Evolutionary conservation across 2,888 invertebrate genomes (phyloP), one percentile per base, ranked within the genome.

Genomic region (Sarcophaga variegata): DNA sequence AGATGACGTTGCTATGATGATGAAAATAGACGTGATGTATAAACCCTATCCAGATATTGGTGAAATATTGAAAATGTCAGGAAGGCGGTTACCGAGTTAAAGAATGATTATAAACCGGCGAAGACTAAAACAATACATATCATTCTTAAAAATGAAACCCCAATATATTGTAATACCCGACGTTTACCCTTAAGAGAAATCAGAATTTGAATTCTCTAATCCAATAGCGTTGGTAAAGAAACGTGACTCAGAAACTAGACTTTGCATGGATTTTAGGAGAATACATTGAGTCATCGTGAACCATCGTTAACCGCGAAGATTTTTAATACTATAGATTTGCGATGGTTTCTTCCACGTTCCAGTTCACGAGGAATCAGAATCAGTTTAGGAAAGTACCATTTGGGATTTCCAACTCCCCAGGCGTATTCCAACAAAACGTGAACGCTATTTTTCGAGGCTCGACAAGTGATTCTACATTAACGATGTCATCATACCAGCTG

Each of bases 331-430:
- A 82, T 91, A 4, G 91, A 91, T 74, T 72, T 93, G 2, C 89
- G 89, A 91, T 37, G 91, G 91, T 0, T 92, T 92, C 83, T 92
- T 92, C 63, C 92, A 93, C 78, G 90, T 93, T 0, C 88, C 89
- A 5, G 81, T 93, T 37, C 81, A 90, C 11, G 75, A 89, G 47
- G 75, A 77, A 91, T 1, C 90, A 90, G 47, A 92, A 88, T 62
- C 90, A 92, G 12, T 91, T 90, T 66, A 49, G 74, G 2, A 85
- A 87, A 67, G 83, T 90, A 67, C 93, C 93, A 0, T 94, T 94
- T 90, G 93, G 93, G 4, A 77, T 93, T 6, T 87, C 88, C 2
- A 91, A 91, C 49, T 91, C 90, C 0, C 91, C 90, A 1, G 82
- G 89, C 2, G 89, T 90, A 0, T 91, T 92, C 69, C 90, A 92